phyloP scores from a whole-genome alignment of 2,797 vertebrate genomes.

The Echiichthys vipera region DNA sequence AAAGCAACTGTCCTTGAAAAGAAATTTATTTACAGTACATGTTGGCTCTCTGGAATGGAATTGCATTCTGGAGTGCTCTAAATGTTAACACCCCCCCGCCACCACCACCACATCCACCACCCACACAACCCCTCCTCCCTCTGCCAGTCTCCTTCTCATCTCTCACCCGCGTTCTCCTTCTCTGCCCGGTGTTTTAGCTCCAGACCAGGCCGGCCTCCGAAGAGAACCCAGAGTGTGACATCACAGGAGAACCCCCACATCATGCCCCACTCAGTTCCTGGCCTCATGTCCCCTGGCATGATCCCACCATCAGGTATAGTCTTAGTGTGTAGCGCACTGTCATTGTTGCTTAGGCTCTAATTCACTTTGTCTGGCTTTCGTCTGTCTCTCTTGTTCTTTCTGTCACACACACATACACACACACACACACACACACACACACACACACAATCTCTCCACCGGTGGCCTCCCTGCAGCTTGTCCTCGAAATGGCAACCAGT shows the following conservation, averaged over 20 bases:
- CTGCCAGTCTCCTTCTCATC: conserved; percentile 35
- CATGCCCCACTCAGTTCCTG: conserved; percentile 98
- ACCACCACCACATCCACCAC: conserved; percentile 4
- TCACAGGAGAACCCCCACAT: conserved; percentile 99
- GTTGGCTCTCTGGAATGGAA: conserved; percentile 96
- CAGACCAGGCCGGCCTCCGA: conserved; percentile 98
- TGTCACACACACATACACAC: conserved; percentile 25
- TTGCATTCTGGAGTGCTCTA: conserved; percentile 92
- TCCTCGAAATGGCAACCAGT: conserved; percentile 84
- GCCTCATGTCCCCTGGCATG: conserved; percentile 99
- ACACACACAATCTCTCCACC: conserved; percentile 30
- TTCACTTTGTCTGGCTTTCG: conserved; percentile 51
- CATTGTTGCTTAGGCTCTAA: conserved; percentile 64
- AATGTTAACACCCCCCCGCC: conserved; percentile 85
- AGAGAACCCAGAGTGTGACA: conserved; percentile 98
- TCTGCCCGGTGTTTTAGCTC: conserved; percentile 85
- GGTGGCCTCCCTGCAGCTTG: conserved; percentile 74
- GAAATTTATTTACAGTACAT: conserved; percentile 99
- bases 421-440: conserved; percentile 6
- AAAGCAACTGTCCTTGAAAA: conserved; percentile 99
- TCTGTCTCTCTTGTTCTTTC: conserved; percentile 10
- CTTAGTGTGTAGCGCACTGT: conserved; percentile 30
- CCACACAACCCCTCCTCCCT: conserved; percentile 24
- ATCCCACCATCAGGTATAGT: conserved; percentile 97
- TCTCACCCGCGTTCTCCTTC: conserved; percentile 43